Evolutionary conservation across 64 coral and sea anemone species (phyloP), one percentile per base, ranked within the genome.

Genomic region (Stichodactyla helianthus): DNA sequence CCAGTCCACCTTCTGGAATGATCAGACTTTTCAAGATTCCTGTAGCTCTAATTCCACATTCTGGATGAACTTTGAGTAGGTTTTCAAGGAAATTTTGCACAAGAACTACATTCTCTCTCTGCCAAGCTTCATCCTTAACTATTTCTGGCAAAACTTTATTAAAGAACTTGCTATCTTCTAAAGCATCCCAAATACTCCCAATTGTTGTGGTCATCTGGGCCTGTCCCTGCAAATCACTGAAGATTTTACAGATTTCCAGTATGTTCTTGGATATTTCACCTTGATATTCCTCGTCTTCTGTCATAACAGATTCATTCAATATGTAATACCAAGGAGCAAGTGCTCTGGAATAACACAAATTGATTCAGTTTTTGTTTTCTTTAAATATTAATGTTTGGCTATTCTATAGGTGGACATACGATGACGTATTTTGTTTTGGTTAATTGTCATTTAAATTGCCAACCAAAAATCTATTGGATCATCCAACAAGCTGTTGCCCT

Each of bases 71-170:
- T 74, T 79, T 64, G 51, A 61, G 20, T 0, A 91, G 74, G 80
- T 91, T 70, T 28, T 86, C 60, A 88, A 95, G 76, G 52, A 95
- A 86, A 3, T 6, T 82, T 76, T 71, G 64, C 77, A 88, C 61
- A 19, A 88, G 27, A 84, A 13, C 5, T 17, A 59, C 18, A 20
- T 64, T 64, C 10, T 59, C 23, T 23, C 15, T 59, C 56, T 62
- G 54, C 20, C 18, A 60, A 52, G 58, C 51, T 44, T 85, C 82
- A 58, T 16, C 16, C 14, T 89, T 55, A 14, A 89, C 20, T 11
- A 89, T 58, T 0, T 59, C 67, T 54, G 88, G 82, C 18, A 89
- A 13, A 18, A 58, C 53, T 7, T 54, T 10, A 19, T 15, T 77
- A 20, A 89, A 89, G 54, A 89, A 84, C 18, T 2, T 68, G 51